Evolutionary conservation across 2,888 invertebrate species (phyloP).

Genomic region (Pollenia griseotomentosa): DNA sequence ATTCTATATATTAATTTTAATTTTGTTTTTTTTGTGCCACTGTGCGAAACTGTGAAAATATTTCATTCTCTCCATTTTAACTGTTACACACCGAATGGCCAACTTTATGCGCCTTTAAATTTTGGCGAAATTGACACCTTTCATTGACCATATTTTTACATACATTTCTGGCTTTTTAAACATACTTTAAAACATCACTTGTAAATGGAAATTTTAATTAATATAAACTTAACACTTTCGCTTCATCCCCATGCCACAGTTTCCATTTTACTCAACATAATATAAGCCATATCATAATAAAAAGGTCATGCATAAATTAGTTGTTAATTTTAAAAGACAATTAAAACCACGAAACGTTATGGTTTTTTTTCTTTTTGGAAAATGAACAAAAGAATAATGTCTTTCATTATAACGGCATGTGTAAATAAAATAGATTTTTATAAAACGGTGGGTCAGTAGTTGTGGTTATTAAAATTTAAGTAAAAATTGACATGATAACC

Average conservation of each 20-base stretch:
- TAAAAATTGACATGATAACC: slow-evolving; percentile 32
- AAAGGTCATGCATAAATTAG: slow-evolving; percentile 52
- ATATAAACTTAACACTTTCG: slow-evolving; percentile 1
- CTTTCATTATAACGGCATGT: not conserved
- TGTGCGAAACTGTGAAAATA: too few species aligned
- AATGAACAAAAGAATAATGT: slow-evolving; percentile 30
- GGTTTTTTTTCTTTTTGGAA: not conserved
- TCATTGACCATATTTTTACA: too few species aligned
- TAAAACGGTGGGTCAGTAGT: slow-evolving; percentile 1
- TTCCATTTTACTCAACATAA: not conserved
- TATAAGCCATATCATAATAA: not conserved
- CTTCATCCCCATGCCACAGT: not conserved
- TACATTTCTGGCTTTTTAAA: too few species aligned
- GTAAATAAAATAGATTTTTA: slow-evolving; percentile 39
- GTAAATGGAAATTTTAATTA: slow-evolving; percentile 34
- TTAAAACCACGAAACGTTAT: slow-evolving; percentile 26
- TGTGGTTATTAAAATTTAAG: not conserved
- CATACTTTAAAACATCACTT: not conserved
- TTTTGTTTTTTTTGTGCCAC: too few species aligned
- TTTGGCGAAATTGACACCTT: too few species aligned
- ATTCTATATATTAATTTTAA: too few species aligned
- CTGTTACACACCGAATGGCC: too few species aligned
- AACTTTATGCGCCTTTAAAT: too few species aligned
- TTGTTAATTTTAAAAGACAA: slow-evolving; percentile 56
- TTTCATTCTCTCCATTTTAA: too few species aligned